Percentiles rank a stretch among this genome's conserved stretches.
Evolutionary conservation across 2,113 vertebrate species (phyloP).

Genomic region (Axis porcinus): DNA sequence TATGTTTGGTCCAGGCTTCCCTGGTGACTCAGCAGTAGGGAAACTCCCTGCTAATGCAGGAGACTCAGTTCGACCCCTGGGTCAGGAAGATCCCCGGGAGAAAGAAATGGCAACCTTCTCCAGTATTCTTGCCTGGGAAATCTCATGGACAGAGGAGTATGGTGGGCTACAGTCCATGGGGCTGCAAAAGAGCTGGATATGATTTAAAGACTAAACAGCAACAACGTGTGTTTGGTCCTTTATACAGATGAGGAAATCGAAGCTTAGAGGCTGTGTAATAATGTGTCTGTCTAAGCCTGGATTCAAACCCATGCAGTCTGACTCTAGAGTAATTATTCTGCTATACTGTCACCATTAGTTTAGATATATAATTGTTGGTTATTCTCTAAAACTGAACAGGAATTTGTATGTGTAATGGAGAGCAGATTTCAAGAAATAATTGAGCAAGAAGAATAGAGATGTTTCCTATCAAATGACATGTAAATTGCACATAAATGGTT

Average conservation of each 20-base stretch:
- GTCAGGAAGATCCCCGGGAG: background rate
- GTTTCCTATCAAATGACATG: background rate
- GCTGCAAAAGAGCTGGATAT: background rate
- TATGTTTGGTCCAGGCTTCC: background rate
- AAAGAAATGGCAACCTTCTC: background rate
- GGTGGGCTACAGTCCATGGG: background rate
- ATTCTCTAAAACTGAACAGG: background rate
- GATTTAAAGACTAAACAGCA: background rate
- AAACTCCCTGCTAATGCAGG: background rate
- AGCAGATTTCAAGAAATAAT: background rate
- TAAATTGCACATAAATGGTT: background rate
- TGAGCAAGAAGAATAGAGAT: background rate
- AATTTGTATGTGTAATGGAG: background rate
- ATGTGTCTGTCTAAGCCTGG: background rate
- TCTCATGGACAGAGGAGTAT: background rate
- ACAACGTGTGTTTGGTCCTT: background rate
- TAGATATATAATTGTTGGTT: background rate
- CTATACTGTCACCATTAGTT: background rate
- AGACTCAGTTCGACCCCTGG: background rate
- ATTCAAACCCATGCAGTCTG: background rate
- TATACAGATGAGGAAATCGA: background rate
- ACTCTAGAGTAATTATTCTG: background rate
- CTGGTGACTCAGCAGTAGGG: background rate
- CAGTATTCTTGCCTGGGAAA: background rate
- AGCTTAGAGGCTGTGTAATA: background rate